Evolutionary conservation across 2,113 vertebrate genomes (phyloP).

Genomic region (Rhabdomys dilectus): DNA sequence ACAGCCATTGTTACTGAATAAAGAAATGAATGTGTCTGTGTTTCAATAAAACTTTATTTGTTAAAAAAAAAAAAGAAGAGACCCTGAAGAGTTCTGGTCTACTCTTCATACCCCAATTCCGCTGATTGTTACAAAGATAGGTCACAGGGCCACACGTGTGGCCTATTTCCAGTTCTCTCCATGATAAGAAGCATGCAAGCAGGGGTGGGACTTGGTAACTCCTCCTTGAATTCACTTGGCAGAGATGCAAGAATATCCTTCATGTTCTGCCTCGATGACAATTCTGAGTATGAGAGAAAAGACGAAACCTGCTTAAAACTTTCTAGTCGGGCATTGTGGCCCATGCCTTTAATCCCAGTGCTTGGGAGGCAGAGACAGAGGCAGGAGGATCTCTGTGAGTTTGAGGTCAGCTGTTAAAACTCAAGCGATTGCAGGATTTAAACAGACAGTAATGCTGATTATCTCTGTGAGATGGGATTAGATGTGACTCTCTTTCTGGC

Average conservation of each 20-base stretch:
- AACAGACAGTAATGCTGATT: slow-evolving; percentile 60
- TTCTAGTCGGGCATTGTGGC: neutral
- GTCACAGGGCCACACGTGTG: neutral
- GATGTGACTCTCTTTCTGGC: slow-evolving; percentile 51
- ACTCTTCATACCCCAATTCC: neutral
- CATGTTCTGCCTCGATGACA: slow-evolving; percentile 1
- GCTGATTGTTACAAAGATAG: neutral
- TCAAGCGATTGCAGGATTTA: slow-evolving; percentile 55
- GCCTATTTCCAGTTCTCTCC: neutral
- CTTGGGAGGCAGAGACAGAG: too few relatives aligned
- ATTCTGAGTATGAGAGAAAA: slow-evolving; percentile 9
- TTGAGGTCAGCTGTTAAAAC: slow-evolving; percentile 1
- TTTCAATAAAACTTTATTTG: too few relatives aligned
- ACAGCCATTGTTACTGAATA: too few relatives aligned
- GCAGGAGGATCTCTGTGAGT: too few relatives aligned
- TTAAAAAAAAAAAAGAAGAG: too few relatives aligned
- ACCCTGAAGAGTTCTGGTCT: neutral
- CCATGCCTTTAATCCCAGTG: too few relatives aligned
- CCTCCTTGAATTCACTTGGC: neutral
- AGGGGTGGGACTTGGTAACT: neutral
- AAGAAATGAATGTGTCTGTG: too few relatives aligned
- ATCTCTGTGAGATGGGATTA: slow-evolving; percentile 65
- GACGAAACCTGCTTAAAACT: neutral
- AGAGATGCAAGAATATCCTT: neutral
- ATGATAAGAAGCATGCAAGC: neutral